A percentile compares a stretch with the other conserved stretches of the same genome.
Conservation (phyloP, 2,888 invertebrate species). For the Tromatobia lineatoria region DNA sequence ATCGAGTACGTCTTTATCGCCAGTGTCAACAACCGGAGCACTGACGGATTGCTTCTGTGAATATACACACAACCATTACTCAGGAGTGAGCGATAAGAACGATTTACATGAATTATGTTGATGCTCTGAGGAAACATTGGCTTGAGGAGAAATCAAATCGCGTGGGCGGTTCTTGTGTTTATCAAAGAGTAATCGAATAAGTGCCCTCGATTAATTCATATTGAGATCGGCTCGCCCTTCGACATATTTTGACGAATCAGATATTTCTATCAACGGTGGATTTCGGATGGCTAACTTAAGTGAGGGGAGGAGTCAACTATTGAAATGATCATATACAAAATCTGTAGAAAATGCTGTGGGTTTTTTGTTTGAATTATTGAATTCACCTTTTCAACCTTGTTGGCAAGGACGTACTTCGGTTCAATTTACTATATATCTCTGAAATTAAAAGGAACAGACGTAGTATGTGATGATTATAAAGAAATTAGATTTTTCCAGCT, state of each 20-base stretch:
- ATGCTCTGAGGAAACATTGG: slow-evolving; percentile 16
- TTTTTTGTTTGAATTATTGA: too few species aligned
- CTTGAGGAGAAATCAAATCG: neutral
- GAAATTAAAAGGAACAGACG: too few species aligned
- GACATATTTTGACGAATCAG: neutral
- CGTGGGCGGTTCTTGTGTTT: neutral
- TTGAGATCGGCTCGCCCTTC: neutral
- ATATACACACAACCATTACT: neutral
- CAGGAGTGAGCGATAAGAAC: slow-evolving; percentile 43
- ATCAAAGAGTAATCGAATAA: slow-evolving; percentile 12
- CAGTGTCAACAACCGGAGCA: slow-evolving; percentile 54
- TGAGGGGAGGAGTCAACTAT: too few species aligned
- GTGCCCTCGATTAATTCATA: neutral
- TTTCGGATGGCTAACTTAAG: neutral
- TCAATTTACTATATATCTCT: too few species aligned
- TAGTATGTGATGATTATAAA: too few species aligned
- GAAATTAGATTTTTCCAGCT: too few species aligned
- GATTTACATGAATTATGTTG: slow-evolving; percentile 22
- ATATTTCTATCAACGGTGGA: neutral
- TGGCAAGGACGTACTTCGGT: too few species aligned
- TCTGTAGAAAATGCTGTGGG: too few species aligned
- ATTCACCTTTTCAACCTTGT: too few species aligned
- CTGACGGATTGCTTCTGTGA: slow-evolving; percentile 52
- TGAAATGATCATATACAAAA: too few species aligned
- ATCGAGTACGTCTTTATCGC: slow-evolving; percentile 21